phyloP scores from a whole-genome alignment of 2,888 invertebrate species.

The Rhaphigaster nebulosa region DNA sequence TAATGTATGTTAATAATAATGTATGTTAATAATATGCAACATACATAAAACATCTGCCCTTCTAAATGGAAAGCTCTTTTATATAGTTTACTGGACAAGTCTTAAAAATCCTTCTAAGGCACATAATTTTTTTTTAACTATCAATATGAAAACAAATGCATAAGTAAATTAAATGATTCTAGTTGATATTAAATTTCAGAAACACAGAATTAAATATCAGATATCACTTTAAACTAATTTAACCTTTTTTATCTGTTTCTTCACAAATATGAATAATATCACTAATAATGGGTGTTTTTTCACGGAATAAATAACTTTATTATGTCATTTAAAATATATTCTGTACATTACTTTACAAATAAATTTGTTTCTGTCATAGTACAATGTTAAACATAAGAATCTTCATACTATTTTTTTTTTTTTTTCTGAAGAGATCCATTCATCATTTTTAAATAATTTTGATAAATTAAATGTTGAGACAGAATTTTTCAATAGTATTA shows the following conservation, averaged over 20 bases:
- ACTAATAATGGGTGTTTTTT: background rate
- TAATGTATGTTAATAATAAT: too few species aligned
- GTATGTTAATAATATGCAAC: too few species aligned
- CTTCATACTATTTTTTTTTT: background rate
- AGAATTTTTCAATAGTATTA: background rate
- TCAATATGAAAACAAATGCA: background rate
- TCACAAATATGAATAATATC: too few species aligned
- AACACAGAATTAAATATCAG: too few species aligned
- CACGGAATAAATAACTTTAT: constrained; percentile 15
- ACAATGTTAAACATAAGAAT: background rate
- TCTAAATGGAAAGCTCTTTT: too few species aligned
- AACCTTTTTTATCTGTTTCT: background rate
- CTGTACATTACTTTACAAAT: background rate
- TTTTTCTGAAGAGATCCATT: background rate
- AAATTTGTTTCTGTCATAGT: constrained; percentile 12
- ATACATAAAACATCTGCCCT: too few species aligned
- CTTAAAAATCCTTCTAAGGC: background rate
- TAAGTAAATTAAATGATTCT: background rate
- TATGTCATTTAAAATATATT: background rate
- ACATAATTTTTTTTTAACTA: background rate
- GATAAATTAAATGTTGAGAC: background rate
- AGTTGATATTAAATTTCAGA: too few species aligned
- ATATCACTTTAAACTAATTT: background rate
- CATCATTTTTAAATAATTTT: background rate
- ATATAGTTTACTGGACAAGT: too few species aligned